Conservation (phyloP, 1,140 invertebrate species). For the Drosophila busckii region DNA sequence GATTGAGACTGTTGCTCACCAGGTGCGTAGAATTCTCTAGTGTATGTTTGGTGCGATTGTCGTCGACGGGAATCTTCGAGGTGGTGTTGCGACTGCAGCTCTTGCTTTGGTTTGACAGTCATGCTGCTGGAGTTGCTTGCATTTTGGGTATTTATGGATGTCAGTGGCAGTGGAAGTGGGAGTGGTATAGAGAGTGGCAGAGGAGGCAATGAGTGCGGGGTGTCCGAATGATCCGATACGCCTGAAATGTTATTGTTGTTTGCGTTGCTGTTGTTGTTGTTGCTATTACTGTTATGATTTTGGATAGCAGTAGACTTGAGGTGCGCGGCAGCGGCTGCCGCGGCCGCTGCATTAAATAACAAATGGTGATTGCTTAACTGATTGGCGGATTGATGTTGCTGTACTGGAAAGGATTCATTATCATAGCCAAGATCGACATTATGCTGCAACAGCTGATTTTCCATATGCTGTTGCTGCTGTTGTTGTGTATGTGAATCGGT, state of each 20-base stretch:
- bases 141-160: no score
- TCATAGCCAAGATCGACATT: constrained; percentile 42
- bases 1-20: constrained; percentile 15
- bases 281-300: constrained; percentile 3
- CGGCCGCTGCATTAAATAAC: constrained; percentile 67
- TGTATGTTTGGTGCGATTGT: constrained; percentile 15
- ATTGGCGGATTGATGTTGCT: constrained; percentile 31
- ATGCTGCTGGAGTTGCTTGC: constrained; percentile 9
- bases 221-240: no score
- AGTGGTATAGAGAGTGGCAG: constrained; percentile 9
- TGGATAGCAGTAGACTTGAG: constrained; percentile 56
- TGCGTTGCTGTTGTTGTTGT: not conserved
- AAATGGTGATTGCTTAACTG: constrained; percentile 62
- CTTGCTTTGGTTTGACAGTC: constrained; percentile 40
- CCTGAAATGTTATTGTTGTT: no score
- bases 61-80: constrained; percentile 21
- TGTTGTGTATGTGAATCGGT: constrained; percentile 10
- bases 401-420: constrained; percentile 28
- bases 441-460: constrained; percentile 22
- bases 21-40: constrained; percentile 8
- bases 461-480: constrained; percentile 22
- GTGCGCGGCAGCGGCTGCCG: constrained; percentile 66
- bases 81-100: constrained; percentile 20
- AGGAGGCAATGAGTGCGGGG: no score
- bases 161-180: constrained; percentile 1